phyloP scores from a whole-genome alignment of 2,888 invertebrate genomes.

The Plagiodera versicolora region DNA sequence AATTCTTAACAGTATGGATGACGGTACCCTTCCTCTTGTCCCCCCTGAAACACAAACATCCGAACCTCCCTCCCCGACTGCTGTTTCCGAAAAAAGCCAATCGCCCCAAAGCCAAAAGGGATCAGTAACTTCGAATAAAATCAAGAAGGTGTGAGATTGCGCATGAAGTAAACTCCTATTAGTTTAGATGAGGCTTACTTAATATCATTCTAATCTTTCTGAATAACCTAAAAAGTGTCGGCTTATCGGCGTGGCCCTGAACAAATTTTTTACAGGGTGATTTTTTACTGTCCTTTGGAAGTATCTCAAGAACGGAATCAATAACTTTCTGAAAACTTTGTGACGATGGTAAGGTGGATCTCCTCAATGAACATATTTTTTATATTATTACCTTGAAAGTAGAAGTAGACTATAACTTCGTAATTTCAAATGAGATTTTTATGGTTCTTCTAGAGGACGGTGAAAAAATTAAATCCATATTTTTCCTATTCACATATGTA shows the following conservation, averaged over 20 bases:
- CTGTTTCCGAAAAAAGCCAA: constrained; percentile 59
- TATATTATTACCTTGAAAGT: no score
- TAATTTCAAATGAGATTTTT: no score
- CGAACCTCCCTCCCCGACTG: constrained; percentile 55
- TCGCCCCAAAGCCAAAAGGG: constrained; percentile 59
- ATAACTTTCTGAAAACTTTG: no score
- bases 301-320: no score
- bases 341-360: no score
- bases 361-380: no score
- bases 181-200: constrained; percentile 33
- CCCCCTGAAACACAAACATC: constrained; percentile 51
- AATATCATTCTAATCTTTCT: constrained; percentile 9
- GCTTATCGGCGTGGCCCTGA: not conserved
- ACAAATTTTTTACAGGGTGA: no score
- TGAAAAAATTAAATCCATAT: no score
- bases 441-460: no score
- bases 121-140: constrained; percentile 58
- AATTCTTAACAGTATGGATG: constrained; percentile 55
- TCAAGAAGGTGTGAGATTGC: constrained; percentile 56
- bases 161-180: constrained; percentile 40
- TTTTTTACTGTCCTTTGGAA: no score
- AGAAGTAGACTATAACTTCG: no score
- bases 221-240: not conserved
- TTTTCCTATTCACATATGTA: no score
- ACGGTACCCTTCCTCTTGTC: constrained; percentile 52